A percentile compares a stretch with the other conserved stretches of the same genome.
Evolutionary conservation across 1,140 invertebrate genomes (phyloP).

Genomic region (Euura saliciscinereae): DNA sequence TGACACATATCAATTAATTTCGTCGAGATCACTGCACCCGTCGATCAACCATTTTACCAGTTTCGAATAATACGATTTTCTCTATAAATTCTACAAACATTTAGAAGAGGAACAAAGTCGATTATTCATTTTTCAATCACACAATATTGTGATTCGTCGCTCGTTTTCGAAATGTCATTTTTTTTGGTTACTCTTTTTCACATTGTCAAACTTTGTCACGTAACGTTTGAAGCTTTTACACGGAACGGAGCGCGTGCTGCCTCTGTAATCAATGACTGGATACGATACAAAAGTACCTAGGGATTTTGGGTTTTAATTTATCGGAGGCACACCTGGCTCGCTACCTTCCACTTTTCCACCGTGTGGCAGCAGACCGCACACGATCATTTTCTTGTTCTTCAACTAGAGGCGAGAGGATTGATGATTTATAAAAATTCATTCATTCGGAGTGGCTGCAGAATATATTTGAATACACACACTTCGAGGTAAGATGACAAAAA

Average conservation of each 20-base stretch:
- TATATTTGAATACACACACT: no score
- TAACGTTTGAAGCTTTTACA: background rate
- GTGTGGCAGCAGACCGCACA: background rate
- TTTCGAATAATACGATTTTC: no score
- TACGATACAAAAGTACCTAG: background rate
- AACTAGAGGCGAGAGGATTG: no score
- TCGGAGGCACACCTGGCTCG: background rate
- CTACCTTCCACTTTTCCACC: background rate
- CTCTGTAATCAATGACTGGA: background rate
- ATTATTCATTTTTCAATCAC: no score
- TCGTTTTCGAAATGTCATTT: no score
- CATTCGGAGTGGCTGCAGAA: no score
- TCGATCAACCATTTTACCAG: no score
- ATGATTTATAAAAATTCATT: no score
- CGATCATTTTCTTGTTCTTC: background rate
- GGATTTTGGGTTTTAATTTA: background rate
- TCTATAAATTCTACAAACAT: no score
- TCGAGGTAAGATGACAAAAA: no score
- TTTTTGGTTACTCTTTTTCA: background rate
- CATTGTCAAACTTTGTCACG: background rate
- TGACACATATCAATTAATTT: constrained; percentile 57
- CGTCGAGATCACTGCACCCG: constrained; percentile 36
- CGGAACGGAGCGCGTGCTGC: background rate
- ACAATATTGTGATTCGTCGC: no score
- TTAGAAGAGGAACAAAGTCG: no score